Evolutionary conservation across 30 jellyfish, hydroid and myxozoan species (phyloP), one percentile per base, ranked within the genome.

Genomic region (Turritopsis rubra): DNA sequence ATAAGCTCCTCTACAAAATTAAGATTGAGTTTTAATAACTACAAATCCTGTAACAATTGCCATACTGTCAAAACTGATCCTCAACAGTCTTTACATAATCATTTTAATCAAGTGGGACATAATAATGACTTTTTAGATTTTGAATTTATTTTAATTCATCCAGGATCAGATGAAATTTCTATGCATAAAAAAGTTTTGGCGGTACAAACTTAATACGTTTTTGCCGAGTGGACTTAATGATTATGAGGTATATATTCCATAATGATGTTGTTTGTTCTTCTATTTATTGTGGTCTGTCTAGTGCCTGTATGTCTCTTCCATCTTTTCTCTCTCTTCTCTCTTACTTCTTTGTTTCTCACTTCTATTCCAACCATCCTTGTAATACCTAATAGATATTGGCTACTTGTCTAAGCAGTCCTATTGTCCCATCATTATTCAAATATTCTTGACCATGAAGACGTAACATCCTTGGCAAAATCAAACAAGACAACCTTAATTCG

Each of bases 1-100:
- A n/a, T n/a, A n/a, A 66, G 76, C 29, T 21, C 29, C 29, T 3
- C 76, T 21, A 66, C 76, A 21, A 66, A 66, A 66, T 66, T 66
- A 1, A 66, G 76, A 66, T 26, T 21, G 17, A 7, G 76, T 3
- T 66, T 66, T 66, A 66, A 66, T 26, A 66, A 66, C 76, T 66
- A 66, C 76, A 66, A 66, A 26, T 66, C 76, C 27, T 66, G 76
- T 66, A 66, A 26, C 17, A 21, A 21, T 26, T 8, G 76, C 9
- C 76, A 66, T 66, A 21, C 29, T 21, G 76, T 21, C 76, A 66
- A 66, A 66, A 66, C 76, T 21, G 76, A 3, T 66, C 76, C 76
- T 17, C 76, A 66, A 66, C 76, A 66, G 29, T 21, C 27, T 1
- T 17, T 66, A 21, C 76, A 66, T 66, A 66, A 66, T 66, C 76